Conservation (phyloP, 2,797 vertebrate species). For the Anguilla pacifica region DNA sequence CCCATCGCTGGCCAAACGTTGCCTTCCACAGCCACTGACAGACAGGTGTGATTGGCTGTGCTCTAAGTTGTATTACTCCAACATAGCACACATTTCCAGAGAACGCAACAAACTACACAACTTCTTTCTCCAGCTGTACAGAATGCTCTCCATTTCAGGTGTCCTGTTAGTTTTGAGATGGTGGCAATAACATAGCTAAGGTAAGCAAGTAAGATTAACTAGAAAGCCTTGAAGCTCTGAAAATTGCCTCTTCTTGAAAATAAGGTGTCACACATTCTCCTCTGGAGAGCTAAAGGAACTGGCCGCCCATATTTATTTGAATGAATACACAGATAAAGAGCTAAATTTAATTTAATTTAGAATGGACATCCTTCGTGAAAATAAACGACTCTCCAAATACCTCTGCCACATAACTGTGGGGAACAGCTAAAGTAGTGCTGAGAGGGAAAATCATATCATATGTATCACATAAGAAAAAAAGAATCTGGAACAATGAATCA, state of each 20-base stretch:
- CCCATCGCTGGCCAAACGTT: conserved; percentile 86
- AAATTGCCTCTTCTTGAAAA: background rate
- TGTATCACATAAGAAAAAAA: too few relatives aligned
- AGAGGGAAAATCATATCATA: too few relatives aligned
- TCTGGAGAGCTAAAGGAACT: background rate
- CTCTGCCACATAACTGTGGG: too few relatives aligned
- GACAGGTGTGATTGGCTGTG: conserved; percentile 79
- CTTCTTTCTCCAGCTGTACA: background rate
- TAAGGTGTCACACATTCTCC: background rate
- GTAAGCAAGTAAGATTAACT: too few relatives aligned
- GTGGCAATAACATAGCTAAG: too few relatives aligned
- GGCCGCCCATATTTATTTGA: background rate
- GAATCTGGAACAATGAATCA: too few relatives aligned
- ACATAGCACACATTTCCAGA: background rate
- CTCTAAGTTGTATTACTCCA: background rate
- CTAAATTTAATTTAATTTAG: too few relatives aligned
- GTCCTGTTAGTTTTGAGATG: background rate
- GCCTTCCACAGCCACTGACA: conserved; percentile 90
- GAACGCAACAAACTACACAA: background rate
- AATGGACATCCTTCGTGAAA: too few relatives aligned
- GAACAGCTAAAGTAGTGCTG: too few relatives aligned
- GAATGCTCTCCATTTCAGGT: background rate
- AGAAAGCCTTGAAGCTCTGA: too few relatives aligned
- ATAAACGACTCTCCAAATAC: too few relatives aligned
- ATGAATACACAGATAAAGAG: too few relatives aligned